Percentiles rank a stretch among this genome's conserved stretches.
phyloP scores from a whole-genome alignment of 2,888 invertebrate species.

The Rhingia rostrata region DNA sequence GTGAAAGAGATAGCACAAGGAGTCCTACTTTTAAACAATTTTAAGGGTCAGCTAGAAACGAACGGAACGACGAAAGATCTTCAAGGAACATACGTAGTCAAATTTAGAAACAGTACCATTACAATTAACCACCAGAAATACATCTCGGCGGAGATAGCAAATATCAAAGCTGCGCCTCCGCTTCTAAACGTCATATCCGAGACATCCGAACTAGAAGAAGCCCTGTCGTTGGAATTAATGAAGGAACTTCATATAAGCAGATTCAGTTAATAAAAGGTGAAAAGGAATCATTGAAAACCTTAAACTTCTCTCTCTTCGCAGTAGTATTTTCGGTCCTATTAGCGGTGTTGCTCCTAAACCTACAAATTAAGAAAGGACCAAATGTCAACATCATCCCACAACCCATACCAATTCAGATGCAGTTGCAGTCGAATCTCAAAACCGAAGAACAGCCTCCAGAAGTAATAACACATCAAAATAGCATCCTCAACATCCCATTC shows the following conservation, averaged over 20 bases:
- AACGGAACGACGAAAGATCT: background rate
- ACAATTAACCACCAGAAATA: slow-evolving; percentile 29
- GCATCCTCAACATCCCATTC: slow-evolving; percentile 17
- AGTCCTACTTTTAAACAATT: slow-evolving; percentile 21
- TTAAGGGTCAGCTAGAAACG: slow-evolving; percentile 7
- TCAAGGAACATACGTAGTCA: slow-evolving; percentile 15
- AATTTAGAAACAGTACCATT: slow-evolving; percentile 12
- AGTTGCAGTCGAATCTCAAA: background rate
- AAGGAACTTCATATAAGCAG: slow-evolving; percentile 17
- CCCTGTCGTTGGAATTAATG: slow-evolving; percentile 21
- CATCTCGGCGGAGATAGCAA: background rate
- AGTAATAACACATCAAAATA: background rate
- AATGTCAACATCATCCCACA: background rate
- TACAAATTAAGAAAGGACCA: slow-evolving; percentile 7
- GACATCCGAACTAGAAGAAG: slow-evolving; percentile 16
- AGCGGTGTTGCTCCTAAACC: background rate
- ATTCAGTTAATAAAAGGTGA: slow-evolving; percentile 6
- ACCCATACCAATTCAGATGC: no score
- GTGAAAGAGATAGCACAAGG: background rate
- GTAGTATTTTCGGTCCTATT: background rate
- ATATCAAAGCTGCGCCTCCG: slow-evolving; percentile 14
- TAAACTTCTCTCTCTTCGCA: slow-evolving; percentile 2
- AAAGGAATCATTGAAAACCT: slow-evolving; percentile 2
- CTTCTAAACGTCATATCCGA: slow-evolving; percentile 7
- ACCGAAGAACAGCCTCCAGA: slow-evolving; percentile 1